phyloP scores from a whole-genome alignment of 2,113 vertebrate species.

The Entelurus aequoreus region DNA sequence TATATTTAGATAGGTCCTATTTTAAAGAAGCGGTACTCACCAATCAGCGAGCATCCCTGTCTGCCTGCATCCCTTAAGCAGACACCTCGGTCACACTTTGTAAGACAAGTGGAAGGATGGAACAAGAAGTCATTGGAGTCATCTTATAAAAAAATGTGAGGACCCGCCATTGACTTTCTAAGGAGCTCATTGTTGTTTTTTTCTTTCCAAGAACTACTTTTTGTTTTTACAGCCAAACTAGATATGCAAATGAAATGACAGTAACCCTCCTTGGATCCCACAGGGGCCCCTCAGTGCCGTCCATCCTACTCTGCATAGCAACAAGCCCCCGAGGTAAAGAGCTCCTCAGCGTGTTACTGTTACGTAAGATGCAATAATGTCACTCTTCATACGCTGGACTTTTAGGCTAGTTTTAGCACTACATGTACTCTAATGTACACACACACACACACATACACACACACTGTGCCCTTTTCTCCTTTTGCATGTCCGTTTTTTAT shows the following conservation, averaged over 20 bases:
- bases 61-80: constrained; percentile 36
- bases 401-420: background rate
- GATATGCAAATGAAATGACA: no score
- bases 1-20: constrained; percentile 71
- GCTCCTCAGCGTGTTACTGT: constrained; percentile 1
- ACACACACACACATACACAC: no score
- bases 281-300: constrained; percentile 4
- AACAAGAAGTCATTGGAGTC: no score
- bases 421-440: background rate
- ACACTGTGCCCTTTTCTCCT: background rate
- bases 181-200: no score
- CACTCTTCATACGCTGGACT: background rate
- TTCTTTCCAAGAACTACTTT: no score
- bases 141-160: no score
- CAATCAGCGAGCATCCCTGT: constrained; percentile 22
- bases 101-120: background rate
- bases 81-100: background rate
- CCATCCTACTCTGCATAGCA: constrained; percentile 38
- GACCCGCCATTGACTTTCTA: no score
- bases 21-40: constrained; percentile 57
- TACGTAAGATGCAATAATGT: no score
- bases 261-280: background rate
- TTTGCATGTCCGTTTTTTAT: constrained; percentile 15
- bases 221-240: no score
- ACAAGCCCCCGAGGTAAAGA: constrained; percentile 31